Base-by-base conservation (phyloP, 2,888 invertebrate genomes). In the Tetanocera ferruginea region DNA sequence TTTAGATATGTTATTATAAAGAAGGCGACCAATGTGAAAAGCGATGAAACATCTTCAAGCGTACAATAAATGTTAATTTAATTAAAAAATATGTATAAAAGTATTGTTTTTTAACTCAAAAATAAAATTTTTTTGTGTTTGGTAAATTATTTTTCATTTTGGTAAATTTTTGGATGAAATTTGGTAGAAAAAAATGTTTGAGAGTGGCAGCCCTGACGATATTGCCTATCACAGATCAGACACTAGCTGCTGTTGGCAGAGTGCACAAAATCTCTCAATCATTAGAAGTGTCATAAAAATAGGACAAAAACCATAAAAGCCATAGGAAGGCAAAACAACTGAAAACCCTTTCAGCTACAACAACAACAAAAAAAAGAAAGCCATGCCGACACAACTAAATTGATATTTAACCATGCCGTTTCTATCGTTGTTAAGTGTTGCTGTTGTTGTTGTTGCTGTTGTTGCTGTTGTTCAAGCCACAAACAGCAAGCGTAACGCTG, bases 231-330 rank as follows among this genome's bases (percentile, higher is more conserved):
- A 43, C 14, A 43, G 31, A 62, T 28, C 34, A 64, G 17, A 34
- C 34, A 34, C 14, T 31, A 31, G 31, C 28, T 31, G 64, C 23
- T 25, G 60, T 5, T 14, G 11, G 5, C 34, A 23, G 55, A 55
- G 23, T n/a, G 34, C 9, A 34, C 14, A 67, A 67, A 67, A 75
- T 52, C 76, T 74, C 71, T 78, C 74, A 78, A 80, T 83, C 81
- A 83, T 81, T 81, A 80, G 80, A 83, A 79, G 80, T 82, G 82
- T 81, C 82, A 82, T 83, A 83, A 83, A 83, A 80, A 25, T 66
- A 23, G n/a, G 28, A 55, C 66, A 75, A 77, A 55, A 70, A 69
- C 51, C 17, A 62, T 51, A 78, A 69, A 62, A 57, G 17, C 34
- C 60, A 57, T 37, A 69, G 64, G 71, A 66, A 70, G 69, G 64